A percentile compares a stretch with the other conserved stretches of the same genome.
These are phyloP conservation scores for Drosophila repletoides DNA, from an alignment of 1,140 invertebrate species.

Conservation along the genomic window DNA sequence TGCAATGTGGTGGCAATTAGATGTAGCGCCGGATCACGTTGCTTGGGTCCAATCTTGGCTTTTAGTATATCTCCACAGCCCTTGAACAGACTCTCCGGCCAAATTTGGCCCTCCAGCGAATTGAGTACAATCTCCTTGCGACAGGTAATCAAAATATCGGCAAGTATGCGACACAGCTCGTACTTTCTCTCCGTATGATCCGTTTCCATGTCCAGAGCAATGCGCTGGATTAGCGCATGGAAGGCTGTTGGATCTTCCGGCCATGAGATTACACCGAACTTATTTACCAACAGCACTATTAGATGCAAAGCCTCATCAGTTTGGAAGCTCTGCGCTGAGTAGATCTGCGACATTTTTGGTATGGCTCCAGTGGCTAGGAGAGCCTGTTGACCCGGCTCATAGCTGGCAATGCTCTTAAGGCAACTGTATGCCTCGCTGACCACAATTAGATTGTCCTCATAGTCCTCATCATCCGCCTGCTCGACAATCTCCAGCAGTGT, in stretches of 20 bases:
- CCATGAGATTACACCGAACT: slow-evolving; percentile 89
- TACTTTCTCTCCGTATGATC: slow-evolving; percentile 94
- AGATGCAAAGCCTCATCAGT: slow-evolving; percentile 92
- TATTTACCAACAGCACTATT: slow-evolving; percentile 87
- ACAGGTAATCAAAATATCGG: slow-evolving; percentile 89
- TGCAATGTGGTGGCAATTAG: slow-evolving; percentile 91
- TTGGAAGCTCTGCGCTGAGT: slow-evolving; percentile 92
- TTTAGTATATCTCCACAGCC: slow-evolving; percentile 91
- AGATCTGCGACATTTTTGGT: slow-evolving; percentile 91
- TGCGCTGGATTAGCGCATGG: slow-evolving; percentile 91
- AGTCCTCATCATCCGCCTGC: slow-evolving; percentile 89
- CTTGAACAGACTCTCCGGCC: slow-evolving; percentile 90
- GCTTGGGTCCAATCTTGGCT: slow-evolving; percentile 93
- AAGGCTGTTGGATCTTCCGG: slow-evolving; percentile 88
- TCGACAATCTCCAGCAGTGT: slow-evolving; percentile 92
- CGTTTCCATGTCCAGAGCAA: slow-evolving; percentile 92
- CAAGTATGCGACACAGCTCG: slow-evolving; percentile 90
- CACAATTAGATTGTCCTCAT: slow-evolving; percentile 93
- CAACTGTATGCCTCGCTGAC: slow-evolving; percentile 94
- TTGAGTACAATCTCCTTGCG: slow-evolving; percentile 85
- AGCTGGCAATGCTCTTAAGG: slow-evolving; percentile 89
- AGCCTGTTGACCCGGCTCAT: slow-evolving; percentile 88
- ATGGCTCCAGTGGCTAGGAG: slow-evolving; percentile 90
- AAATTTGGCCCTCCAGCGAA: slow-evolving; percentile 87
- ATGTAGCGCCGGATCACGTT: slow-evolving; percentile 93